Base-by-base conservation (phyloP, 2,113 vertebrate genomes). In the Perccottus glenii region DNA sequence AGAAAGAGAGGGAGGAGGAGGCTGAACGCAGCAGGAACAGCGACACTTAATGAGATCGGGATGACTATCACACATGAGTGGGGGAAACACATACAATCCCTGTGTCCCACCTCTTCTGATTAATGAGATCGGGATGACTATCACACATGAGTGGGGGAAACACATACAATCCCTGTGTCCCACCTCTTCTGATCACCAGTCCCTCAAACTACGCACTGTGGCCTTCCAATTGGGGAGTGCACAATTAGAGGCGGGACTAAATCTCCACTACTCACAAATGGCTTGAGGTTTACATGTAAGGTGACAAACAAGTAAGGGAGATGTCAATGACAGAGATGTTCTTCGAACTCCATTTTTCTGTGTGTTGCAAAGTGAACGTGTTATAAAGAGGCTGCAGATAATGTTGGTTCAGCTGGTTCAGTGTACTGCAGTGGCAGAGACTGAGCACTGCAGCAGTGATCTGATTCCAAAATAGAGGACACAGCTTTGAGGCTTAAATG, bases 101-200 rank as follows among this genome's bases (percentile, higher is more conserved):
- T 79, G 48, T 40, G 44, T 69, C 77, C 81, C 85, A 76, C 77
- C 77, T 83, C 77, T 70, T 87, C 68, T 70, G 62, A 86, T 82
- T n/a, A n/a, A n/a, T n/a, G n/a, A n/a, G n/a, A 93, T 79, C 46
- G 80, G 90, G 88, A 93, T 92, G 91, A 93, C 92, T 87, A 83
- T 88, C 83, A 86, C 78, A 92, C 84, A 87, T 64, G 81, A 76
- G 66, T 64, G 60, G 68, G 82, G 68, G 73, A 72, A 49, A 80
- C 77, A 88, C 75, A 72, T 64, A 46, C 58, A 63, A 43, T 82
- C 70, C 75, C 66, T 79, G 48, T 40, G 44, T 69, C 77, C 81
- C 85, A 76, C 77, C 77, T 83, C 77, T 70, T 87, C 68, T 70
- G 62, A 86, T 82, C 73, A 68, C 78, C 66, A 58, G 33, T 9